These are phyloP conservation scores for Polylopha cassiicola DNA, from an alignment of 2,888 invertebrate species.

Conservation along the genomic window DNA sequence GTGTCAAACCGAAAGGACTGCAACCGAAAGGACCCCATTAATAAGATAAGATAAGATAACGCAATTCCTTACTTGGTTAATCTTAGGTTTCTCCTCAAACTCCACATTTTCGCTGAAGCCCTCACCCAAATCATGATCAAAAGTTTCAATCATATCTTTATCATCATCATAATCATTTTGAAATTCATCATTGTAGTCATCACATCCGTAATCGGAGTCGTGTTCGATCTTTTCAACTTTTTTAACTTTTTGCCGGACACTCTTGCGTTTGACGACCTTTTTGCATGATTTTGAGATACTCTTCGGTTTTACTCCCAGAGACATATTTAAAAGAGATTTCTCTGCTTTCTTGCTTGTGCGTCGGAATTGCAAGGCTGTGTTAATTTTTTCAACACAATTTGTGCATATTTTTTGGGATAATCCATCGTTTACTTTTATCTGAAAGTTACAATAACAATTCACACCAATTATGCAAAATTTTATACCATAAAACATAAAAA, in stretches of 20 bases:
- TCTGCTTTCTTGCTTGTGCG: slow-evolving; percentile 45
- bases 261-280: slow-evolving; percentile 20
- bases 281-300: slow-evolving; percentile 26
- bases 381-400: slow-evolving; percentile 40
- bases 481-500: neutral
- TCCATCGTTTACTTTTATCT: slow-evolving; percentile 57
- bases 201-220: slow-evolving; percentile 30
- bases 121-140: slow-evolving; percentile 23
- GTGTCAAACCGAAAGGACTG: slow-evolving; percentile 30
- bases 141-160: slow-evolving; percentile 24
- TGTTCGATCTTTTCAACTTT: slow-evolving; percentile 23
- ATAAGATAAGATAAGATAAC: slow-evolving; percentile 1
- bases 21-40: too few species aligned
- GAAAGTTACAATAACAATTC: too few species aligned
- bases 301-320: slow-evolving; percentile 29
- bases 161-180: slow-evolving; percentile 32
- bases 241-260: slow-evolving; percentile 16
- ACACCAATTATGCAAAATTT: neutral
- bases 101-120: slow-evolving; percentile 19
- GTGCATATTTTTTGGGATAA: slow-evolving; percentile 58
- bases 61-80: slow-evolving; percentile 24
- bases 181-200: slow-evolving; percentile 34
- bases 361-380: slow-evolving; percentile 45
- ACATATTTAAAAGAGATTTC: slow-evolving; percentile 37
- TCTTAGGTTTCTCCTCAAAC: slow-evolving; percentile 13